These are phyloP conservation scores for Abrostola triplasia DNA, from an alignment of 2,888 invertebrate species.

Conservation along the genomic window DNA sequence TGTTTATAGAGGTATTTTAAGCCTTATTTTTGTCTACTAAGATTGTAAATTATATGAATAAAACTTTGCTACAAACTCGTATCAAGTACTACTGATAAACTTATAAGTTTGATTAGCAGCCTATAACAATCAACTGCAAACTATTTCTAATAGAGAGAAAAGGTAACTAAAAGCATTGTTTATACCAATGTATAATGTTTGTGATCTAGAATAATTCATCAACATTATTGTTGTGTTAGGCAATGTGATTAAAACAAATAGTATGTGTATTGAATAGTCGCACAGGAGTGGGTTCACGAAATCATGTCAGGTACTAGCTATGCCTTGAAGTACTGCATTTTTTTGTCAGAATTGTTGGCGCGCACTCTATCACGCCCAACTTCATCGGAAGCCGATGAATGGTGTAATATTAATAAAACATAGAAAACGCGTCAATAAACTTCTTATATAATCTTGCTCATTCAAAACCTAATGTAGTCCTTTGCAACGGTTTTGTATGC, in stretches of 20 bases:
- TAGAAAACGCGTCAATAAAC: too few relatives aligned
- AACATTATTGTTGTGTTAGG: neutral
- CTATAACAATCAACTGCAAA: constrained; percentile 11
- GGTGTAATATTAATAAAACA: too few relatives aligned
- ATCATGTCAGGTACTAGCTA: too few relatives aligned
- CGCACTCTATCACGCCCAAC: too few relatives aligned
- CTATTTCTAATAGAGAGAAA: constrained; percentile 19
- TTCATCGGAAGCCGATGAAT: neutral
- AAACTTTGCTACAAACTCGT: neutral
- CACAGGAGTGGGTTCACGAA: too few relatives aligned
- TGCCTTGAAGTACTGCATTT: too few relatives aligned
- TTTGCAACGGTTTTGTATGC: too few relatives aligned
- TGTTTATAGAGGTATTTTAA: neutral
- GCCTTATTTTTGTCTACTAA: neutral
- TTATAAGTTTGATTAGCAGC: neutral
- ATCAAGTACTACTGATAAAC: too few relatives aligned
- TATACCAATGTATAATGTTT: constrained; percentile 28
- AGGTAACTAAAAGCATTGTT: constrained; percentile 28
- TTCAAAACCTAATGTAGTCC: too few relatives aligned
- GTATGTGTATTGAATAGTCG: neutral
- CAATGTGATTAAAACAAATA: neutral
- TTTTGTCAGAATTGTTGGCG: too few relatives aligned
- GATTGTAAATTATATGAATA: neutral
- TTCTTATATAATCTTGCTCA: too few relatives aligned
- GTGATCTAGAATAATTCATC: neutral